Percentiles rank a stretch among this genome's conserved stretches.
Evolutionary conservation across 2,888 invertebrate species (phyloP).

Genomic region (Leptinotarsa rubiginosa): DNA sequence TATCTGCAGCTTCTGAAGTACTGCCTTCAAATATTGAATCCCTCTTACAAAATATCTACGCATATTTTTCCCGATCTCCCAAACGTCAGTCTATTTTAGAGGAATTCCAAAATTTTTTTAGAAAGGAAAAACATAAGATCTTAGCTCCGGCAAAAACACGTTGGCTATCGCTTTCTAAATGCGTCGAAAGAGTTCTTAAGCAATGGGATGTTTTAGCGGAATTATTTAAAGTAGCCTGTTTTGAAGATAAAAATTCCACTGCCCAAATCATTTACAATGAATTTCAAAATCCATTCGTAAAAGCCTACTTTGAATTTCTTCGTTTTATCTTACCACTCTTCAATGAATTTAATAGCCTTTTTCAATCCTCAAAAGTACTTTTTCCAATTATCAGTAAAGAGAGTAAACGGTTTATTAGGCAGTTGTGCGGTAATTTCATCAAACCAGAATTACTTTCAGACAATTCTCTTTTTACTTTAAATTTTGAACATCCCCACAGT

Average conservation of each 20-base stretch:
- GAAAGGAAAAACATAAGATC: conserved; percentile 32
- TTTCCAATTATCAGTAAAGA: conserved; percentile 24
- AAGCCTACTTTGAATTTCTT: conserved; percentile 29
- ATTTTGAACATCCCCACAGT: conserved; percentile 8
- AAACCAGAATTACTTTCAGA: conserved; percentile 19
- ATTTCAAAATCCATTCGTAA: conserved; percentile 28
- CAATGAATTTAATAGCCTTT: conserved; percentile 26
- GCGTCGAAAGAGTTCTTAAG: conserved; percentile 37
- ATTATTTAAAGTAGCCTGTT: conserved; percentile 23
- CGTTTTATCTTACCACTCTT: conserved; percentile 20
- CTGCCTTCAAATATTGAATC: conserved; percentile 35
- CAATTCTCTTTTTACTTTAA: conserved; percentile 7
- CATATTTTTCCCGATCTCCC: conserved; percentile 41
- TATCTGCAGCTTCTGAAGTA: conserved; percentile 34
- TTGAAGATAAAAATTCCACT: conserved; percentile 27
- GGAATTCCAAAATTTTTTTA: conserved; percentile 40
- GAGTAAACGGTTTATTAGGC: conserved; percentile 26
- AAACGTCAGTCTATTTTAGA: conserved; percentile 39
- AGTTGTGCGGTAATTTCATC: conserved; percentile 28
- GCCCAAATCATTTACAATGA: conserved; percentile 28
- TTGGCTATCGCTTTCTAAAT: conserved; percentile 38
- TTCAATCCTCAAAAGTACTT: conserved; percentile 25
- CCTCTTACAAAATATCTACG: conserved; percentile 36
- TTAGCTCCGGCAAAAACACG: conserved; percentile 34
- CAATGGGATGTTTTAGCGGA: conserved; percentile 36